Base-by-base conservation (phyloP, 2,797 vertebrate species). In the Pipistrellus pipistrellus region DNA sequence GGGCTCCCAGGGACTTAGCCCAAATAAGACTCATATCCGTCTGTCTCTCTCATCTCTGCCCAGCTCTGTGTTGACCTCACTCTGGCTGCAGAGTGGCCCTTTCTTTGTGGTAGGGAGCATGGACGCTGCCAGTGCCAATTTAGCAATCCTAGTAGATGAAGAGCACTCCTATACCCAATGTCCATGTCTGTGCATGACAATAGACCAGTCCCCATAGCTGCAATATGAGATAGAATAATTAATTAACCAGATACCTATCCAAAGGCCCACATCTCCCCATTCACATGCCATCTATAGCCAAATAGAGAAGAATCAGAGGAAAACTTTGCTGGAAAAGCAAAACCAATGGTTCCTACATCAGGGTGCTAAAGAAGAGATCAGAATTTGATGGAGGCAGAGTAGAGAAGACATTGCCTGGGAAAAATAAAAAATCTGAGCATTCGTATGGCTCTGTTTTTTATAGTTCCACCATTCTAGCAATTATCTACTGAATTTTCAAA, bases 401-500 rank as follows among this genome's bases (percentile, higher is more conserved):
- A 62, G 27, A 57, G 48, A 87, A 7, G 17, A 15, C 23, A 30
- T 44, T 62, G 30, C 12, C 62, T 41, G 18, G 9, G 44, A 27
- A 69, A 72, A 66, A 9, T 53, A 53, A 35, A 38, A 72, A 35
- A 85, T 38, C 64, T 76, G n/a, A 71, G 35, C 13, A 55, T 25
- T 81, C 27, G 14, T 12, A 64, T 1, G 9, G 6, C 55, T 84
- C 44, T 35, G 11, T 44, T 32, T 78, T 71, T 81, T 78, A 44
- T 57, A 85, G 12, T 80, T 72, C 73, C 25, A 12, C 48, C 32
- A 51, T 88, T 78, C 41, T 92, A 51, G 14, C 68, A 77, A n/a
- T 73, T 90, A 32, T 95, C 27, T 78, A 30, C 73, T 81, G 13
- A 88, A 88, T 84, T 35, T 73, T 90, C 77, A 38, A 66, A 78